Conservation (phyloP, 2,888 invertebrate genomes). For the Athripsodes cinereus region DNA sequence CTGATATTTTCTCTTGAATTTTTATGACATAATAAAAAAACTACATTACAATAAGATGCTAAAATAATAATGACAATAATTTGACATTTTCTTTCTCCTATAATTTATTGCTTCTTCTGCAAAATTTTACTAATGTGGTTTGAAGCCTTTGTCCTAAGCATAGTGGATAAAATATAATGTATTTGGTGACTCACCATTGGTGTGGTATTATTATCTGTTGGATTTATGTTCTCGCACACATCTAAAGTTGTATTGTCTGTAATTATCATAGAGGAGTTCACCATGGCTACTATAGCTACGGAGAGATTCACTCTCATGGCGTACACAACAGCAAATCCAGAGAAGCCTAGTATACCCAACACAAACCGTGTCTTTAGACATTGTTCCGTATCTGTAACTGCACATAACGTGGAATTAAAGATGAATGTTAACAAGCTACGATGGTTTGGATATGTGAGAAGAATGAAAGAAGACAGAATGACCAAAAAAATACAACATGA, state of each 20-base stretch:
- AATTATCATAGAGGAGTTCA: constrained; percentile 63
- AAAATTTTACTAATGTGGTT: too few species aligned
- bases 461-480: neutral
- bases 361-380: constrained; percentile 69
- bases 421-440: too few species aligned
- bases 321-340: constrained; percentile 88
- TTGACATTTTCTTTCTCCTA: too few species aligned
- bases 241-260: constrained; percentile 52
- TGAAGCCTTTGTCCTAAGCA: too few species aligned
- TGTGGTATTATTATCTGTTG: constrained; percentile 40
- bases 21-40: too few species aligned
- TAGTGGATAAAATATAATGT: neutral
- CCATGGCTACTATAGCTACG: constrained; percentile 90
- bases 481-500: neutral
- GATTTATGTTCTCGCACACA: constrained; percentile 49
- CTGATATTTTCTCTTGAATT: too few species aligned
- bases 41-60: too few species aligned
- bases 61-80: too few species aligned
- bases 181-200: constrained; percentile 37
- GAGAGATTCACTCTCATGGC: constrained; percentile 89
- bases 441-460: too few species aligned
- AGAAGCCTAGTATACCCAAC: constrained; percentile 78
- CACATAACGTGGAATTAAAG: neutral
- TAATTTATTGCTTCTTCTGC: too few species aligned
- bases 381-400: constrained; percentile 57